Conservation (phyloP, 1,140 invertebrate species). For the Drosophila bifasciata region DNA sequence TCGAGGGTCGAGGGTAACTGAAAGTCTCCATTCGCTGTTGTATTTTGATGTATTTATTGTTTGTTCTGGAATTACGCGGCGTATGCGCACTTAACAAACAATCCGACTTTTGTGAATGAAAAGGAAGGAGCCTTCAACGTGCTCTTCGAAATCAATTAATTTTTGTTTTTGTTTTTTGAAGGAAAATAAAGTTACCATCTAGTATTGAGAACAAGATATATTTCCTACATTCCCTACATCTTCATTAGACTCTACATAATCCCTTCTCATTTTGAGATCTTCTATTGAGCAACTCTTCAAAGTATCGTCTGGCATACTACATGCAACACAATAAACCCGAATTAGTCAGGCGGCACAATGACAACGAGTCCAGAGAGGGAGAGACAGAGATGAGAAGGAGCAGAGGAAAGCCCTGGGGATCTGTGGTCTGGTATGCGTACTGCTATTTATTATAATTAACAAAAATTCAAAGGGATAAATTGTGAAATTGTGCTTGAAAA, state of each 20-base stretch:
- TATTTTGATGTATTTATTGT: conserved; percentile 1
- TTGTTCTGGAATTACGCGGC: conserved; percentile 42
- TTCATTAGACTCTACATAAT: no score
- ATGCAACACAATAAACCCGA: conserved; percentile 63
- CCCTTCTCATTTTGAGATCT: background rate
- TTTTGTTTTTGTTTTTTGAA: background rate
- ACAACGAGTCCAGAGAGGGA: conserved; percentile 26
- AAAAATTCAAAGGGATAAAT: conserved; percentile 76
- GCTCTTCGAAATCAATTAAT: conserved; percentile 51
- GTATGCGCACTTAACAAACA: conserved; percentile 59
- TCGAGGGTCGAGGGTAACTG: background rate
- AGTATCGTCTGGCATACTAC: conserved; percentile 13
- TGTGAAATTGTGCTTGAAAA: conserved; percentile 75
- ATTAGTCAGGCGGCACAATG: conserved; percentile 62
- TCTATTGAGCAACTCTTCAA: conserved; percentile 28
- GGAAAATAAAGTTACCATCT: no score
- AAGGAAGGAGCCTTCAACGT: background rate
- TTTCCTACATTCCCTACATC: no score
- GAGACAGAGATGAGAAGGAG: no score
- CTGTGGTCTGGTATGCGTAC: conserved; percentile 22
- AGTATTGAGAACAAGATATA: no score
- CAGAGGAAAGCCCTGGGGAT: background rate
- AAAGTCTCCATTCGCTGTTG: background rate
- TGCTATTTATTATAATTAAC: conserved; percentile 74
- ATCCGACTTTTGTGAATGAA: conserved; percentile 1